Conservation (phyloP, 2,797 vertebrate species). For the Podarcis siculus region DNA sequence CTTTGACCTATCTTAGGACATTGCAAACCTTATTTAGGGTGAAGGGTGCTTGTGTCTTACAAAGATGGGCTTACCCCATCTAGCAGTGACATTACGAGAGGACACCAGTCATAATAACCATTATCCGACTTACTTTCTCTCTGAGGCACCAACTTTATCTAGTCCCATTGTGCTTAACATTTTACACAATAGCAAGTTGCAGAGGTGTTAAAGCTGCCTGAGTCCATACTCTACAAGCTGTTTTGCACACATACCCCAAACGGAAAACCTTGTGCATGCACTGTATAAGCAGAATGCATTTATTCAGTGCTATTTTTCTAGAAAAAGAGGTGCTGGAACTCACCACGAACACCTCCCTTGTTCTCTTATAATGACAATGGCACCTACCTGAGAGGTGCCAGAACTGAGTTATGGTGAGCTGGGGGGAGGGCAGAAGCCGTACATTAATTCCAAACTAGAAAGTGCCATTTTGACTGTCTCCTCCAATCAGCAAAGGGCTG, state of each 20-base stretch:
- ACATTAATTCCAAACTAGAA: too few species aligned
- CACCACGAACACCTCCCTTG: too few species aligned
- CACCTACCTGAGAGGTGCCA: too few species aligned
- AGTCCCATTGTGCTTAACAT: neutral
- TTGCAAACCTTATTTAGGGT: neutral
- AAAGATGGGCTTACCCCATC: neutral
- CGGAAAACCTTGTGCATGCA: neutral
- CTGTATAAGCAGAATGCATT: neutral
- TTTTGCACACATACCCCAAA: neutral
- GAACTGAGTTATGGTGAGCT: too few species aligned
- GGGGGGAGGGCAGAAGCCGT: too few species aligned
- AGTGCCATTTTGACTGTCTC: too few species aligned
- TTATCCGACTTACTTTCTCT: neutral
- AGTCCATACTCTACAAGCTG: neutral
- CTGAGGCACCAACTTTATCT: neutral
- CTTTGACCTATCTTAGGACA: neutral
- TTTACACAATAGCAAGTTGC: neutral
- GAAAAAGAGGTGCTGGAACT: too few species aligned
- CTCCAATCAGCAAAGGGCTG: too few species aligned
- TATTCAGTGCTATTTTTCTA: too few species aligned
- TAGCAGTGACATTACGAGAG: neutral
- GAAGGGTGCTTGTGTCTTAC: neutral
- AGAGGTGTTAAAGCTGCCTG: neutral
- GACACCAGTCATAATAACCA: neutral
- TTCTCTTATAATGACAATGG: too few species aligned